These are phyloP conservation scores for Elephas maximus DNA, from an alignment of 2,113 vertebrate genomes.

Conservation along the genomic window DNA sequence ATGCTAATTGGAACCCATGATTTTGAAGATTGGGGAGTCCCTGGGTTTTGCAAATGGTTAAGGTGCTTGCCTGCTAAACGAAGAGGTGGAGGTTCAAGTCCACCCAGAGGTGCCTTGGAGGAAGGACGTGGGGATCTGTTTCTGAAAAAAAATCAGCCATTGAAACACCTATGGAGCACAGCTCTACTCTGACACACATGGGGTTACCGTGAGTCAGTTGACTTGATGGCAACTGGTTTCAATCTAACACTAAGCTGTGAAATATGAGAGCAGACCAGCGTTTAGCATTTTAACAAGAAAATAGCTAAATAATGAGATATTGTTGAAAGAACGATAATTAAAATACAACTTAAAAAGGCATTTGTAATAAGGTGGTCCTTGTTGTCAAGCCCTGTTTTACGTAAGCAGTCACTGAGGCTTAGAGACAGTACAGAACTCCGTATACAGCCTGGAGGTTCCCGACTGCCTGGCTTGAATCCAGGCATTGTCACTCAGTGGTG, in stretches of 20 bases:
- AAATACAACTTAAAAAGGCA: not conserved
- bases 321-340: constrained; percentile 17
- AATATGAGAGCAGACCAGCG: not conserved
- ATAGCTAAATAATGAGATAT: not conserved
- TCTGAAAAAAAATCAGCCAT: not conserved
- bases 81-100: not conserved
- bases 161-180: not conserved
- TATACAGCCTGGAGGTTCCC: not conserved
- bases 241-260: not conserved
- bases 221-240: not conserved
- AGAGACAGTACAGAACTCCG: not conserved
- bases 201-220: not conserved
- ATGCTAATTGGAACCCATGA: not conserved
- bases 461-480: not conserved
- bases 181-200: not conserved
- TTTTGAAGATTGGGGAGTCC: constrained; percentile 26
- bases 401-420: not conserved
- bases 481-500: not conserved
- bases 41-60: not conserved
- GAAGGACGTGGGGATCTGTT: not conserved
- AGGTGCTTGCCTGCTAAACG: not conserved
- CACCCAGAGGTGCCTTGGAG: not conserved
- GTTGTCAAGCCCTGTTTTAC: not conserved
- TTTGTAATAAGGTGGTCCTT: not conserved
- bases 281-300: constrained; percentile 10